Evolutionary conservation across 2,888 invertebrate species (phyloP).

Genomic region (Metalampra italica): DNA sequence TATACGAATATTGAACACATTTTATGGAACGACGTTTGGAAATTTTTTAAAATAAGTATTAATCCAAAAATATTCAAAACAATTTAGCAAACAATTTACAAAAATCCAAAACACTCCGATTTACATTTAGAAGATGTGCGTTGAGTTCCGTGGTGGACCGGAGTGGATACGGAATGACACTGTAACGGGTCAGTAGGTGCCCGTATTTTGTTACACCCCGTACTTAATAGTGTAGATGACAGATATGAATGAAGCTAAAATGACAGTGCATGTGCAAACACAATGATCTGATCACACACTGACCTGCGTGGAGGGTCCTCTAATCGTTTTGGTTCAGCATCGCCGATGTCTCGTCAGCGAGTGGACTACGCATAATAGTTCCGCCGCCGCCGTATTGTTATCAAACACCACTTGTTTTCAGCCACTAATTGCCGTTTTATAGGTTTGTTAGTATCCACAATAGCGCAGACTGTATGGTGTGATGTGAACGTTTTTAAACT

Average conservation of each 20-base stretch:
- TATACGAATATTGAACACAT: no score
- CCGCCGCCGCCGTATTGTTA: conserved; percentile 24
- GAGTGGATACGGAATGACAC: no score
- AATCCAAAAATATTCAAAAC: no score
- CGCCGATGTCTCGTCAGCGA: neutral
- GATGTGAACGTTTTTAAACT: conserved; percentile 17
- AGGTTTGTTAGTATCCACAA: conserved; percentile 41
- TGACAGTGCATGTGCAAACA: neutral
- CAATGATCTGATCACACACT: neutral
- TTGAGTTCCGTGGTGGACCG: no score
- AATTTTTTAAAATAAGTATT: no score
- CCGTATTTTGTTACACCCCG: neutral
- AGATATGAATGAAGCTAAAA: no score
- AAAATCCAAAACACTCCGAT: no score
- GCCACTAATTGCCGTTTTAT: conserved; percentile 51
- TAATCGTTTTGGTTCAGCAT: neutral
- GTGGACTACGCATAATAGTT: conserved; percentile 10
- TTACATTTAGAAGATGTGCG: no score
- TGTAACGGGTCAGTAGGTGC: no score
- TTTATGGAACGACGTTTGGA: no score
- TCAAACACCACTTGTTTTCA: conserved; percentile 47
- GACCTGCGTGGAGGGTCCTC: neutral
- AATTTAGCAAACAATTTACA: no score
- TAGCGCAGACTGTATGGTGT: conserved; percentile 16
- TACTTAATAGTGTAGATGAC: no score